These are phyloP conservation scores for Phyllostomus discolor DNA, from an alignment of 2,113 vertebrate species.

Conservation along the genomic window DNA sequence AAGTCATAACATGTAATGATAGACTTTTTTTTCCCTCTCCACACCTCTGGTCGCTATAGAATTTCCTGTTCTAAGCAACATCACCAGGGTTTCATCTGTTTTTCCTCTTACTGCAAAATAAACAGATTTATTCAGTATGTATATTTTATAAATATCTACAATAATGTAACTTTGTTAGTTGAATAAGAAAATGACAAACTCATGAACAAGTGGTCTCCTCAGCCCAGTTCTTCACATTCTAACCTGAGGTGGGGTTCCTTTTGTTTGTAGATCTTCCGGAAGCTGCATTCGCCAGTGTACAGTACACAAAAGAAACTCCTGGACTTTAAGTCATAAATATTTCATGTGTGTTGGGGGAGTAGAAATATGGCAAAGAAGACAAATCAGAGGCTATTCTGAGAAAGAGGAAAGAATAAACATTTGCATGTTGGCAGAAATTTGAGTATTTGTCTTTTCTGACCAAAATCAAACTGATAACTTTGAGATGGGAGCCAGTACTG, in stretches of 20 bases:
- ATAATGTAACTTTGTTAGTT: neutral
- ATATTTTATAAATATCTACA: neutral
- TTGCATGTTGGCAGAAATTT: neutral
- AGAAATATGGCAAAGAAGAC: neutral
- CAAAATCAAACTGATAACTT: neutral
- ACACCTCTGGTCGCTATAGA: neutral
- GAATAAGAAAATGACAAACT: slow-evolving; percentile 33
- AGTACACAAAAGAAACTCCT: neutral
- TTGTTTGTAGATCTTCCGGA: neutral
- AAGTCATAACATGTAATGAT: neutral
- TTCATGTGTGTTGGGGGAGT: neutral
- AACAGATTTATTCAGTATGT: neutral
- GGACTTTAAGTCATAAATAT: neutral
- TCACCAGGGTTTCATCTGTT: neutral
- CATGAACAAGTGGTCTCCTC: neutral
- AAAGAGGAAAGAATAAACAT: neutral
- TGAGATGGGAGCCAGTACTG: neutral
- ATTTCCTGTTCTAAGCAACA: neutral
- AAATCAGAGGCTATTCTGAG: neutral
- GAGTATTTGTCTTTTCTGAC: neutral
- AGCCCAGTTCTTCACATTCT: neutral
- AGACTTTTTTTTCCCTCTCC: neutral
- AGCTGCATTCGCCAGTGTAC: neutral
- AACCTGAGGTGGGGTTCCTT: neutral
- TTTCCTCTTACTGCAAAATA: neutral